These are phyloP conservation scores for Pteromalus puparum DNA, from an alignment of 1,140 invertebrate genomes.

Conservation along the genomic window DNA sequence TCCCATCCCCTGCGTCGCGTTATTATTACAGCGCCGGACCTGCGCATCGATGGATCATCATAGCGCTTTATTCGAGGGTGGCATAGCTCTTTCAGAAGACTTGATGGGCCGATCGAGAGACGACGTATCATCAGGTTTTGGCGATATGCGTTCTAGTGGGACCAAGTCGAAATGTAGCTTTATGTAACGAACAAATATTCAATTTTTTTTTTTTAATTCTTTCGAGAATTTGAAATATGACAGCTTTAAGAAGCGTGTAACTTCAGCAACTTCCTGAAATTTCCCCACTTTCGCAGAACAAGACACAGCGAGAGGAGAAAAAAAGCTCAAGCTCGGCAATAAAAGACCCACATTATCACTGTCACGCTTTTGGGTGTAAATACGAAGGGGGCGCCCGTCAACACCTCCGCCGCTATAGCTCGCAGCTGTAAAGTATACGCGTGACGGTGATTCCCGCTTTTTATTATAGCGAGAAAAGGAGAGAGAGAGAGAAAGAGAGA, in stretches of 20 bases:
- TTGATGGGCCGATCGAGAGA: background rate
- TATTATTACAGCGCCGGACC: conserved; percentile 32
- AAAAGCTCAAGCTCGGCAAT: background rate
- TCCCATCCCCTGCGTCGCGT: background rate
- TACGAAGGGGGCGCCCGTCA: background rate
- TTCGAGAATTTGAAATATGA: no score
- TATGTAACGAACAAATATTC: no score
- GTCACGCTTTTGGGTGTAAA: background rate
- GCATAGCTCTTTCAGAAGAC: background rate
- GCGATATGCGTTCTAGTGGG: no score
- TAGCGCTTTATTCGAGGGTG: background rate
- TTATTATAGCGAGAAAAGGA: conserved; percentile 20
- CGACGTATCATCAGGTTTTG: background rate
- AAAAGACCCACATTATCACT: conserved; percentile 24
- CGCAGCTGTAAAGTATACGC: background rate
- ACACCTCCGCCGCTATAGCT: background rate
- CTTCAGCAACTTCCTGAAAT: no score
- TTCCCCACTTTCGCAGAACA: no score
- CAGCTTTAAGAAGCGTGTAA: no score
- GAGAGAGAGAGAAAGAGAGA: background rate
- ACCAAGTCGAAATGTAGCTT: no score
- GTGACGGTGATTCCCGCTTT: conserved; percentile 11
- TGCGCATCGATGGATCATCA: conserved; percentile 44
- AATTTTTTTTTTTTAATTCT: no score
- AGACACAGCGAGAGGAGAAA: no score